phyloP scores from a whole-genome alignment of 2,113 vertebrate genomes.

The Cyphomyrus discorhynchus region DNA sequence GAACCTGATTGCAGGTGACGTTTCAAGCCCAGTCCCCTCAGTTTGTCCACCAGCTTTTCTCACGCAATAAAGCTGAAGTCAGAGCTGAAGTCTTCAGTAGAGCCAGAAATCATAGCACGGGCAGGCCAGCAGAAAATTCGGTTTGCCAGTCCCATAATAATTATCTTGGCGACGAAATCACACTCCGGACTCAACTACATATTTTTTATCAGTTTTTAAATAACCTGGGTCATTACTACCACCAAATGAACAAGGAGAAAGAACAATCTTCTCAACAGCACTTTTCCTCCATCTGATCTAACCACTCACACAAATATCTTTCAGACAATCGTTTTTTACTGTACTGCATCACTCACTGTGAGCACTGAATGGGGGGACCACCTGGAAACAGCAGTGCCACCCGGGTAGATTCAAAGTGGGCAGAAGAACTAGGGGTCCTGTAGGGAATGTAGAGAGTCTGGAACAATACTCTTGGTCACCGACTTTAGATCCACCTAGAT shows the following conservation, averaged over 20 bases:
- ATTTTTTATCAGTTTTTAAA: background rate
- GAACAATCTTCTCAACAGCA: background rate
- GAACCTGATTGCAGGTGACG: background rate
- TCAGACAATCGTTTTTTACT: background rate
- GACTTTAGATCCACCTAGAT: background rate
- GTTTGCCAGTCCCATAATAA: too few relatives aligned
- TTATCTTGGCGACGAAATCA: background rate
- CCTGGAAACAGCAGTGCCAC: too few relatives aligned
- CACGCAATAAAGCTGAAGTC: background rate
- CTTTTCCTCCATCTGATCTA: background rate
- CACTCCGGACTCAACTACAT: background rate
- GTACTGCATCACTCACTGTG: background rate
- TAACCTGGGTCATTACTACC: background rate
- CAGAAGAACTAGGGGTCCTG: background rate
- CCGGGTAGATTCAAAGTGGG: background rate
- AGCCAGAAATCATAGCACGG: background rate
- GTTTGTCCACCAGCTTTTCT: background rate
- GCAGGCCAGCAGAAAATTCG: background rate
- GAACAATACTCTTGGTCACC: background rate
- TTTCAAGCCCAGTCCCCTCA: background rate
- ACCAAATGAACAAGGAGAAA: background rate
- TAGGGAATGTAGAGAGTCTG: background rate
- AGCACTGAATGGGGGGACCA: background rate
- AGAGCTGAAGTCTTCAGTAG: background rate
- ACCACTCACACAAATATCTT: background rate